phyloP scores from a whole-genome alignment of 2,113 vertebrate species.

The Sakesphorus luctuosus region DNA sequence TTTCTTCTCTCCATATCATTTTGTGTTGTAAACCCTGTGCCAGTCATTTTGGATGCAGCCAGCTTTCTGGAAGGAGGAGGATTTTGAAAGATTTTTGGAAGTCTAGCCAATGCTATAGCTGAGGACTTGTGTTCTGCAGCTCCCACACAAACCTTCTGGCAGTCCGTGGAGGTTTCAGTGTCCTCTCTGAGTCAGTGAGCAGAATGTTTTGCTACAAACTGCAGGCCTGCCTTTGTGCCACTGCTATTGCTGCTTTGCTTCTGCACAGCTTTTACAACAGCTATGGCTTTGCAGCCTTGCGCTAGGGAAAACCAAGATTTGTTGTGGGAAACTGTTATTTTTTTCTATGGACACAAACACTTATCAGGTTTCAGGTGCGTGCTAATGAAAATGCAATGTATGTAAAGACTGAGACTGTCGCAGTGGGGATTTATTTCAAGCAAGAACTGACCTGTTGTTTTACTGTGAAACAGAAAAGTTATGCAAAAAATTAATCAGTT shows the following conservation, averaged over 20 bases:
- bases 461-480: background rate
- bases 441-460: background rate
- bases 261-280: background rate
- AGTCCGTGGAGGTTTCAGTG: background rate
- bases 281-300: background rate
- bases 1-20: background rate
- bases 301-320: background rate
- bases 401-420: background rate
- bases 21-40: background rate
- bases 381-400: background rate
- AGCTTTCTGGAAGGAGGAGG: conserved; percentile 6
- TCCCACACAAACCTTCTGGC: conserved; percentile 37
- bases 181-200: conserved; percentile 7
- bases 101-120: background rate
- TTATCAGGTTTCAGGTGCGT: background rate
- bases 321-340: background rate
- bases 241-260: background rate
- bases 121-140: background rate
- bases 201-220: background rate
- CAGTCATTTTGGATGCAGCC: background rate
- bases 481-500: background rate
- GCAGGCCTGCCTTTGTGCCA: background rate
- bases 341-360: background rate
- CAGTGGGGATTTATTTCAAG: background rate
- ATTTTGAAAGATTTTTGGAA: conserved; percentile 7